Evolutionary conservation across 2,113 vertebrate species (phyloP).

Genomic region (Melanocharis versteri): DNA sequence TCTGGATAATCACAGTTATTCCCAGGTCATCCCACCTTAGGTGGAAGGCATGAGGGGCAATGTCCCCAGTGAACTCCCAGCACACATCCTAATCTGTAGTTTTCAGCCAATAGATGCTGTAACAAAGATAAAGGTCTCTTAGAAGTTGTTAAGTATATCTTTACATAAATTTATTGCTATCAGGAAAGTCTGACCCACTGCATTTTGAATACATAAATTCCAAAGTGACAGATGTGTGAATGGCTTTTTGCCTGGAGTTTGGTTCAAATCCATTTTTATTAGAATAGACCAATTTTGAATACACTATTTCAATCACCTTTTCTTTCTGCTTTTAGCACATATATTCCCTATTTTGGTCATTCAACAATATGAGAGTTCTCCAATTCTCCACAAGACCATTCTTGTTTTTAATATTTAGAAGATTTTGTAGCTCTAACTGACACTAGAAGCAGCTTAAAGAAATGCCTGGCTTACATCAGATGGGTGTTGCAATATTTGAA

Average conservation of each 20-base stretch:
- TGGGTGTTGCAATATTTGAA: not conserved
- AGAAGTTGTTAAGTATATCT: not conserved
- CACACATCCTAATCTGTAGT: not conserved
- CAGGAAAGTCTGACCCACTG: not conserved
- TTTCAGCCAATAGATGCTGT: not conserved
- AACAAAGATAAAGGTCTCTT: not conserved
- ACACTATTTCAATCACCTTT: not conserved
- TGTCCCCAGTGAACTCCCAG: not conserved
- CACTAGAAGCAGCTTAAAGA: not conserved
- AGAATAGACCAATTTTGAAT: not conserved
- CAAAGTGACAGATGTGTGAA: not conserved
- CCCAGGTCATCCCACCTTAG: not conserved
- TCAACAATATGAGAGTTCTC: not conserved
- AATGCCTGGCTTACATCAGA: not conserved
- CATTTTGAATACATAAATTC: not conserved
- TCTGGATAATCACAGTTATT: not conserved
- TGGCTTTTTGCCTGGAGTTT: not conserved
- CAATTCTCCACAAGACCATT: fast-evolving
- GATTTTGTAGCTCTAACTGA: not conserved
- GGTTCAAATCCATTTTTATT: not conserved
- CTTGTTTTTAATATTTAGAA: not conserved
- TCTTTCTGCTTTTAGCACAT: not conserved
- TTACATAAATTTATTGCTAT: not conserved
- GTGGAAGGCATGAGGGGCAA: not conserved
- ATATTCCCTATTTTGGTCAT: not conserved